Evolutionary conservation across 2,113 vertebrate genomes (phyloP), one percentile per base, ranked within the genome.

Genomic region (Phrynosoma blainvillii): DNA sequence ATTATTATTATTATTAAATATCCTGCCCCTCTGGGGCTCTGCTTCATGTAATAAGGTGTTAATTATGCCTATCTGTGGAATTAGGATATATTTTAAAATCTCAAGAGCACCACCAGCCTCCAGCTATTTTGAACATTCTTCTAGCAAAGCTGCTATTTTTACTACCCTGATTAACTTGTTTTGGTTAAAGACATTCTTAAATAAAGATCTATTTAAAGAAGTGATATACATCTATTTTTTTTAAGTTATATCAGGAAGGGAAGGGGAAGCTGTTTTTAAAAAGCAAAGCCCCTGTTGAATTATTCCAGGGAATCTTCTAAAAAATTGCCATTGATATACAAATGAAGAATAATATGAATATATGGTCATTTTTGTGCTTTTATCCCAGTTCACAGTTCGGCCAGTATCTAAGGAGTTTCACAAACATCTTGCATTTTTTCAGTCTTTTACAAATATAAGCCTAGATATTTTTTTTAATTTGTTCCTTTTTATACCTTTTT

Each of bases 401-500:
- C 16, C 14, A 21, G 52, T 83, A 77, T 32, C 76, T 79, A 9
- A 3, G 52, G 47, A 54, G 20, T 54, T 65, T 79, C 66, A 79
- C 16, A 86, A 21, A 14, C 71, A 77, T 20, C 30, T 36, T 21
- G 77, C 65, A 86, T 21, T 40, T 70, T 36, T 79, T 71, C 27
- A 71, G 85, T 42, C 65, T 79, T 82, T 47, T 30, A 68, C 9
- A 77, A 36, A 68, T 83, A 83, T 54, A 54, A 54, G n/a, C n/a
- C 42, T 40, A 42, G 16, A 83, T 68, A 56, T 56, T 56, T 62
- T n/a, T 20, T 4, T 54, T 36, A 32, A 25, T 82, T 76, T 87
- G 73, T 83, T 75, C 68, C 30, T 82, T 54, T 76, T 88, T 65
- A 83, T 54, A n/a, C 36, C 11, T 3, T 75, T 87, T 65, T 65